These are phyloP conservation scores for Seira ritae DNA, from an alignment of 2,888 invertebrate species.

Conservation along the genomic window DNA sequence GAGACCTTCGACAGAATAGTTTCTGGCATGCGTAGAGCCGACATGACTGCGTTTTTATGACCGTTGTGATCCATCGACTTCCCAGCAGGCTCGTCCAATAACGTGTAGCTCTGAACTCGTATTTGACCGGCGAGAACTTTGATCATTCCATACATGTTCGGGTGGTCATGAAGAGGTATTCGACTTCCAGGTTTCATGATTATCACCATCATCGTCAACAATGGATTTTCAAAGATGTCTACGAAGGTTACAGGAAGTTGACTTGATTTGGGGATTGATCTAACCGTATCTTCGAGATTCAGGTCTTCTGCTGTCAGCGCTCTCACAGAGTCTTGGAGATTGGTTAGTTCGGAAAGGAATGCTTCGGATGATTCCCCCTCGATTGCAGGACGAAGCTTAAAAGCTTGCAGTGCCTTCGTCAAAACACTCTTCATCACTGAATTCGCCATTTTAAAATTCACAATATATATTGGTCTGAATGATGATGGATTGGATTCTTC, in stretches of 20 bases:
- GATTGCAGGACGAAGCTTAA: conserved; percentile 18
- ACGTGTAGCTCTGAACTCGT: conserved; percentile 62
- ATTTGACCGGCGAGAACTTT: conserved; percentile 69
- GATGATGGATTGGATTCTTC: too few species aligned
- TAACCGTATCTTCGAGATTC: conserved; percentile 47
- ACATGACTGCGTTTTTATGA: conserved; percentile 42
- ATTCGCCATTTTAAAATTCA: conserved; percentile 29
- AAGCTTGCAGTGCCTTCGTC: conserved; percentile 53
- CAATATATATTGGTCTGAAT: too few species aligned
- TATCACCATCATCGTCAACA: conserved; percentile 67
- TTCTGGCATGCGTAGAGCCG: conserved; percentile 53
- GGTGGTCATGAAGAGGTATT: conserved; percentile 72
- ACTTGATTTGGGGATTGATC: conserved; percentile 46
- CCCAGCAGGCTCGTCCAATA: conserved; percentile 43
- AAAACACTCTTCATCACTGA: conserved; percentile 42
- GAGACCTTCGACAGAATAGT: conserved; percentile 44
- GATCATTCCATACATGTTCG: conserved; percentile 70
- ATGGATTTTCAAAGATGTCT: conserved; percentile 63
- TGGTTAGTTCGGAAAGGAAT: conserved; percentile 34
- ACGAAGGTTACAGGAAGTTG: conserved; percentile 59
- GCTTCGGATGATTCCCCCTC: conserved; percentile 23
- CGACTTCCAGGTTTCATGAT: conserved; percentile 64
- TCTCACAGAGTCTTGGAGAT: conserved; percentile 44
- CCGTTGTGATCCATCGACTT: conserved; percentile 45
- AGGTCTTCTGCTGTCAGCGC: conserved; percentile 49